Percentiles rank a stretch among this genome's conserved stretches.
These are phyloP conservation scores for Taeniopygia guttata DNA, from an alignment of 2,797 vertebrate genomes.

Conservation along the genomic window DNA sequence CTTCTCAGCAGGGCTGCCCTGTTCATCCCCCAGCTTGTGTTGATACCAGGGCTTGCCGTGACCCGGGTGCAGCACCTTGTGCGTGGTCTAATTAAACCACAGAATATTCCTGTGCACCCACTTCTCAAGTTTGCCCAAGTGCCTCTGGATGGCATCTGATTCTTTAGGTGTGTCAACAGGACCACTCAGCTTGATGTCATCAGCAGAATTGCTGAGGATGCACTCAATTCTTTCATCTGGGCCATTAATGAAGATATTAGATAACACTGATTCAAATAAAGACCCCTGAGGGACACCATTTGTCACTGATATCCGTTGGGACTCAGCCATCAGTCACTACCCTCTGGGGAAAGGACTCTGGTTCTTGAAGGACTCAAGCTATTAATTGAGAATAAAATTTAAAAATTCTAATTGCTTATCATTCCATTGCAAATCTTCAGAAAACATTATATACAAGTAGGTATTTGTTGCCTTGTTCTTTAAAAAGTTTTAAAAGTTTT, in stretches of 20 bases:
- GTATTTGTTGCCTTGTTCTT: too few species aligned
- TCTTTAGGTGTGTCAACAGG: not conserved
- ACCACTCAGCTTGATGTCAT: not conserved
- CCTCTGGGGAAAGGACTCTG: not conserved
- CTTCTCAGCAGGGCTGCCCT: too few species aligned
- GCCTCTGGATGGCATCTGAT: not conserved
- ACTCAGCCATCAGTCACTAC: not conserved
- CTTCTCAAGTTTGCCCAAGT: not conserved
- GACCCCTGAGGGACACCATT: not conserved
- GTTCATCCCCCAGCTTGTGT: too few species aligned
- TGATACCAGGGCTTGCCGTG: rapidly evolving
- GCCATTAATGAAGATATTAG: not conserved
- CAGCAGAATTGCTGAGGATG: not conserved
- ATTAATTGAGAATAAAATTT: not conserved
- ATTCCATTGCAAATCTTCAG: not conserved
- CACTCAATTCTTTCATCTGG: not conserved
- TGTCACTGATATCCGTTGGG: too few species aligned
- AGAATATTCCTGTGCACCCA: not conserved
- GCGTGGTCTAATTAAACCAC: not conserved
- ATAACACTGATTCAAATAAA: not conserved
- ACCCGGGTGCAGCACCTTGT: not conserved
- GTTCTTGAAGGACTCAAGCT: not conserved
- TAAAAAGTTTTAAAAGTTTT: too few species aligned
- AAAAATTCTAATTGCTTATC: not conserved
- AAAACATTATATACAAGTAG: not conserved